These are phyloP conservation scores for Tyto alba DNA, from an alignment of 2,113 vertebrate species.

Conservation along the genomic window DNA sequence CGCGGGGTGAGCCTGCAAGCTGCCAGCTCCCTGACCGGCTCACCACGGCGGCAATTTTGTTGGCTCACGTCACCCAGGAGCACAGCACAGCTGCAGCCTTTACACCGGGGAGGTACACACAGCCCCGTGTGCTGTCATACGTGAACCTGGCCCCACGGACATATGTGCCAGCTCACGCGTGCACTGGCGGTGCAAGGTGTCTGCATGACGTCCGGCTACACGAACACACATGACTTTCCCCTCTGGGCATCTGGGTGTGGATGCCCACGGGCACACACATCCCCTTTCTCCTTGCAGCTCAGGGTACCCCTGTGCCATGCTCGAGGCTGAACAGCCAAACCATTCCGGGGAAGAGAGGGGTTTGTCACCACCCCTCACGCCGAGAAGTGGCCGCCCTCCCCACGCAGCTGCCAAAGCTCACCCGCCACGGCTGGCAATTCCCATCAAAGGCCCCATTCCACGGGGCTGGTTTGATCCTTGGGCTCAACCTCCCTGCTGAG, in stretches of 20 bases:
- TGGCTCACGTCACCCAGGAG: background rate
- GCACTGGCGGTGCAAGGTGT: too few species aligned
- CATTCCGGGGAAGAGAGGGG: background rate
- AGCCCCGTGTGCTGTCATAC: background rate
- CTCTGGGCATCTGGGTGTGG: too few species aligned
- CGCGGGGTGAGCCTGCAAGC: background rate
- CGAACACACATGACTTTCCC: background rate
- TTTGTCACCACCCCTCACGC: background rate
- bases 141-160: background rate
- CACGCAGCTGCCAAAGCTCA: background rate
- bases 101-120: rapidly evolving
- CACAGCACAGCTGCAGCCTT: background rate
- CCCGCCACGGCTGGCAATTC: background rate
- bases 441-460: background rate
- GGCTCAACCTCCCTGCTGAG: background rate
- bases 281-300: background rate
- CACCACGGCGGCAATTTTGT: background rate
- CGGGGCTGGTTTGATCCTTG: background rate
- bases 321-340: background rate
- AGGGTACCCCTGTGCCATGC: background rate
- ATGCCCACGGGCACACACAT: too few species aligned
- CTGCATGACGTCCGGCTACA: rapidly evolving
- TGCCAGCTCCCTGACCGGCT: background rate
- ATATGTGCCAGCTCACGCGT: rapidly evolving
- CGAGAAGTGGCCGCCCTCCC: background rate